phyloP scores from a whole-genome alignment of 2,797 vertebrate genomes.

The Dicrostonyx torquatus region DNA sequence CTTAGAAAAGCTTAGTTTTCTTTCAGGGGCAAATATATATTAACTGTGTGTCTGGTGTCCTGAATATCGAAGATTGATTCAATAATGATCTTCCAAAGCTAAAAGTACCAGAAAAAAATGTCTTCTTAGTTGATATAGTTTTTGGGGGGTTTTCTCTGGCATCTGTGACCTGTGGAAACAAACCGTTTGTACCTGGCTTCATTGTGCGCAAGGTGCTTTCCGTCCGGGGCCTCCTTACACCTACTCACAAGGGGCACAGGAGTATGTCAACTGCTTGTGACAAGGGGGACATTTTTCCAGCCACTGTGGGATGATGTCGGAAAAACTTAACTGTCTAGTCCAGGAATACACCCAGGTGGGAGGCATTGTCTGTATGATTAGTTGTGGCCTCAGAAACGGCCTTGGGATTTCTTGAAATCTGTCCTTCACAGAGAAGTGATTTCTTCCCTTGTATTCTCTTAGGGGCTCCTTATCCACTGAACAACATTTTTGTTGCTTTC shows the following conservation, averaged over 20 bases:
- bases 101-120: slow-evolving; percentile 12
- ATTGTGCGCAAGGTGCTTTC: not conserved
- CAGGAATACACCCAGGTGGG: not conserved
- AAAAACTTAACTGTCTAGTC: slow-evolving; percentile 22
- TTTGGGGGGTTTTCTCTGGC: not conserved
- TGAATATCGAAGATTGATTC: not conserved
- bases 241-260: not conserved
- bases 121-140: not conserved
- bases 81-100: not conserved
- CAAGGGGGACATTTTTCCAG: not conserved
- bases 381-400: slow-evolving; percentile 17
- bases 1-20: not conserved
- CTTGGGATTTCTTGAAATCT: slow-evolving; percentile 23
- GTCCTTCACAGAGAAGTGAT: not conserved
- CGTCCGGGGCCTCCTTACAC: not conserved
- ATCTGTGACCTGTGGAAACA: not conserved
- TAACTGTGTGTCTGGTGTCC: not conserved
- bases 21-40: not conserved
- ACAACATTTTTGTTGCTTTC: not conserved
- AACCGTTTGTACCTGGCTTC: not conserved
- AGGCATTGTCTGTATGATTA: not conserved
- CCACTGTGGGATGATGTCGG: not conserved
- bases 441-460: not conserved
- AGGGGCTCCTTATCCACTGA: not conserved
- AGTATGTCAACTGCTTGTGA: not conserved